Evolutionary conservation across 2,113 vertebrate genomes (phyloP).

Genomic region (Tapirus terrestris): DNA sequence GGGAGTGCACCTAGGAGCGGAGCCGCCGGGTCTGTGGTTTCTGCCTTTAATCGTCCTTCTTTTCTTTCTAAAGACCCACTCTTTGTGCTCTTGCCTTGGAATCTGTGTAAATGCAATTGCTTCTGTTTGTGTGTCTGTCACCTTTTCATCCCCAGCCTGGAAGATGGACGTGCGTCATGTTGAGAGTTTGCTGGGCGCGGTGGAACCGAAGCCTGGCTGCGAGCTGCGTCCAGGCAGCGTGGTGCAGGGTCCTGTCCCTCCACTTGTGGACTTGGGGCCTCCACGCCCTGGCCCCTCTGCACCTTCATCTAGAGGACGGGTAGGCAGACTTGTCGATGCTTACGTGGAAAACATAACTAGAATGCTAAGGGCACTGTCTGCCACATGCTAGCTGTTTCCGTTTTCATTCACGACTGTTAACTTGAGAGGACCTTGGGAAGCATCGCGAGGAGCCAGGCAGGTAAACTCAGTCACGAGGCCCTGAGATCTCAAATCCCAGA

Average conservation of each 20-base stretch:
- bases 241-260: no score
- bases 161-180: no score
- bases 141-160: neutral
- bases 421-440: neutral
- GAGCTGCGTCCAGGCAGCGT: fast-evolving
- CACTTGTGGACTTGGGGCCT: no score
- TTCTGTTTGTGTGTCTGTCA: neutral
- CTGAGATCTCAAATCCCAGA: neutral
- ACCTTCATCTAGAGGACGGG: neutral
- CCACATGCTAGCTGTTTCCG: neutral
- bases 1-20: neutral
- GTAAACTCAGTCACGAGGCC: neutral
- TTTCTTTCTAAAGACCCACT: neutral
- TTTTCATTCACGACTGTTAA: neutral
- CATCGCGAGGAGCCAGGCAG: neutral
- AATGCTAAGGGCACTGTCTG: neutral
- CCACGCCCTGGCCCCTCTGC: fast-evolving
- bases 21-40: neutral
- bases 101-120: neutral
- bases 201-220: neutral
- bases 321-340: fast-evolving
- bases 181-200: neutral
- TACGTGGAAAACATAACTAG: no score
- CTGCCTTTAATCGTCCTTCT: neutral
- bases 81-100: neutral